Evolutionary conservation across 2,888 invertebrate genomes (phyloP), one percentile per base, ranked within the genome.

Genomic region (Amaurobius ferox): DNA sequence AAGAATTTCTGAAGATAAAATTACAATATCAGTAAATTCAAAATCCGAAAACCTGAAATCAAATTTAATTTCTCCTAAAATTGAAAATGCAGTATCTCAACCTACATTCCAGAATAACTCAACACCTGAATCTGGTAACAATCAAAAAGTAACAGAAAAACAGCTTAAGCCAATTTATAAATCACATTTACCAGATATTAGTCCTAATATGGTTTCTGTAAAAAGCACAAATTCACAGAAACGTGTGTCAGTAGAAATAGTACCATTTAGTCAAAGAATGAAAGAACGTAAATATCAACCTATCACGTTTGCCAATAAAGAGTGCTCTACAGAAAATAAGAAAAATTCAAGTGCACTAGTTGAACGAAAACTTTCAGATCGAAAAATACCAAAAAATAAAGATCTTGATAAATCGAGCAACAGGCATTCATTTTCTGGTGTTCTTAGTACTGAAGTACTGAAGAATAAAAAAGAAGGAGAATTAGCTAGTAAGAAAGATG

Each of bases 231-330:
- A 70, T 78, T 32, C 72, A 13, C 78, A 79, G 26, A 88, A 88
- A 40, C 76, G 86, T 32, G 79, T 88, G 40, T 88, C 88, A 55
- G 88, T 88, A 40, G 88, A 88, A 85, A 88, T 88, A 28, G 83
- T 88, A 26, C 88, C 88, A 7, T 88, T 87, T 39, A 88, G 86
- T 66, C 86, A 86, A 48, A 81, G 88, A 74, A 79, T 83, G 73
- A 88, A 88, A 66, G 88, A 88, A 35, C 76, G 78, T 6, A 80
- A 79, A 48, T 87, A 87, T 77, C 77, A 77, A 32, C 80, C 85
- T 19, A 79, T 81, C 61, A 44, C 85, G 0, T 81, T 70, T 76
- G 26, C 44, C 13, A 79, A 48, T 19, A 73, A 81, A 73, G 81
- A 79, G 40, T 16, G 29, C 30, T 16, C 32, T 23, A 29, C 76